Evolutionary conservation across 1,140 invertebrate genomes (phyloP), one percentile per base, ranked within the genome.

Genomic region (Paramacrobiotus metropolitanus): DNA sequence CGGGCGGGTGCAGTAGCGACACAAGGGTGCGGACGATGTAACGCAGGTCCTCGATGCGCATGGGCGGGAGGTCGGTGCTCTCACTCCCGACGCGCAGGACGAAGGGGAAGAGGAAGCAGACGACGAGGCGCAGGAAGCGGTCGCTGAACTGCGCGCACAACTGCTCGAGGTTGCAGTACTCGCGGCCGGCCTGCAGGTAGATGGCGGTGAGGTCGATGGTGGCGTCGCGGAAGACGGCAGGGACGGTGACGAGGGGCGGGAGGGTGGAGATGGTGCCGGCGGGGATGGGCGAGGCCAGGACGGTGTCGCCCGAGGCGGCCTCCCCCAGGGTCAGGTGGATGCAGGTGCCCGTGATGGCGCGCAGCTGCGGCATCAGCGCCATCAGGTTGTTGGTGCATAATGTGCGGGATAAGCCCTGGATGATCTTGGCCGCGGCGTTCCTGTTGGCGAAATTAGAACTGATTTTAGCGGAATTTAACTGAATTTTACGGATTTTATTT

Each of bases 21-120:
- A 55, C 28, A 9, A 55, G 28, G 48, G 24, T 24, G 15, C 48
- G 48, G 24, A 55, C 4, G 28, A 55, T 55, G 28, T 55, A 55
- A 28, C 62, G 20, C 24, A 60, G 30, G 21, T 62, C 60, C 24
- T 61, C 24, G 60, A 62, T 30, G 21, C 48, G 3, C 30, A 61
- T 31, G 64, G 30, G 21, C 15, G 45, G 48, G 18, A 30, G 30
- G 18, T 61, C n/a, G 81, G 88, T 88, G 63, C 88, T 75, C 59
- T 90, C 87, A 72, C 84, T 87, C 29, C 90, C 91, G 29, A 96
- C 85, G 66, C 89, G 76, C 59, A 98, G 77, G 75, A 92, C 95
- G 59, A 98, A 75, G 1, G 94, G 94, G 76, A 98, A 84, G 34
- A 99, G 80, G 68, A 94, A 91, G 66, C 87, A 80, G 1, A 85